Base-by-base conservation (phyloP, 2,113 vertebrate genomes). In the Misgurnus anguillicaudatus region DNA sequence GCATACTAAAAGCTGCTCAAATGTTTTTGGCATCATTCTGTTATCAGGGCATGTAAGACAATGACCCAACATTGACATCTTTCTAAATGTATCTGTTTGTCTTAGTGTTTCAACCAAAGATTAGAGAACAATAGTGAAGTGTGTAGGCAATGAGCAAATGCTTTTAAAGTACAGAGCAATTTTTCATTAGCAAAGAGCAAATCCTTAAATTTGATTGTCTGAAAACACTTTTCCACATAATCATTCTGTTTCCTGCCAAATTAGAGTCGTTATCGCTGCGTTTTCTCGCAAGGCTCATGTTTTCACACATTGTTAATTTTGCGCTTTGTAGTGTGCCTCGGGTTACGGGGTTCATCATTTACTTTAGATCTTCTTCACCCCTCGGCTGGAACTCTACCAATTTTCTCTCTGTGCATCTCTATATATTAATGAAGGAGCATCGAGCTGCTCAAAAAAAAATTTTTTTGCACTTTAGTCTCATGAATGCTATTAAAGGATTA, bases 131-230 rank as follows among this genome's bases (percentile, higher is more conserved):
- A 9, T 24, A n/a, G 21, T 39, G 57, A 8, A 73, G 57, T 41
- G 11, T 13, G 38, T 58, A 60, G 53, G 70, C 21, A 17, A 41
- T 60, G n/a, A 24, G 21, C 17, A 41, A 72, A 58, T 58, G 4
- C 57, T 72, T 11, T 42, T 41, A 41, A 41, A 42, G 13, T 24
- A 42, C 70, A 19, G n/a, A 60, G 53, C 38, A 42, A 24, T 57
- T 55, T 55, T 17, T 60, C 38, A 4, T 60, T 58, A 58, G 19
- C 19, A 73, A 58, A 58, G n/a, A 72, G n/a, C 38, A 58, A 21
- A 16, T n/a, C 6, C n/a, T 58, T 58, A 58, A 73, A 73, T 73
- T 58, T 6, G 53, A 19, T 16, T 60, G 70, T 42, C 68, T 71
- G 5, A 39, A 57, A 71, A 57, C 51, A 57, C 5, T 8, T 58